A percentile compares a stretch with the other conserved stretches of the same genome.
Evolutionary conservation across 1,140 invertebrate genomes (phyloP).

Genomic region (Cydia strobilella): DNA sequence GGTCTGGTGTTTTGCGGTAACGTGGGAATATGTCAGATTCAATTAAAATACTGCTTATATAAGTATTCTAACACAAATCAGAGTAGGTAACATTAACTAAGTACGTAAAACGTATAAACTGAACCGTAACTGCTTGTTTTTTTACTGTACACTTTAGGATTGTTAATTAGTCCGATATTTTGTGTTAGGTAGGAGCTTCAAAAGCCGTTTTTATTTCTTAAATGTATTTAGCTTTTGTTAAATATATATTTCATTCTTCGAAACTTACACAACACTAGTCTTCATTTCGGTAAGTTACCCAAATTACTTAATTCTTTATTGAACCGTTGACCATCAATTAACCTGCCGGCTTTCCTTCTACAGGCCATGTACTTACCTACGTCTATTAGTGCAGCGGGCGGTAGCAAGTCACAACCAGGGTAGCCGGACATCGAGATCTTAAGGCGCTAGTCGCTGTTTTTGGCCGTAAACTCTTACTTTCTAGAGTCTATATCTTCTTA

Average conservation of each 20-base stretch:
- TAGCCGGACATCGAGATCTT: no score
- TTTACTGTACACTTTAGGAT: no score
- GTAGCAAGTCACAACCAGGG: no score
- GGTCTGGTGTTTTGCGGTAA: neutral
- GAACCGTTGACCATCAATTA: neutral
- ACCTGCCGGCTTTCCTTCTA: neutral
- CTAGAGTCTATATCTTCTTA: no score
- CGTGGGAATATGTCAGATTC: neutral
- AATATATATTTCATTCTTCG: neutral
- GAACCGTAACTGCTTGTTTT: no score
- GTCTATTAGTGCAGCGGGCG: no score
- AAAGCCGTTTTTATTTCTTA: neutral
- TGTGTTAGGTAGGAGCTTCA: no score
- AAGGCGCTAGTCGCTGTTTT: no score
- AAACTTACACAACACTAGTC: neutral
- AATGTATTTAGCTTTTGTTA: neutral
- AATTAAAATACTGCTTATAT: neutral
- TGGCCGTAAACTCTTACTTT: no score
- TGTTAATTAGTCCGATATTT: no score
- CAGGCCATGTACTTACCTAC: neutral
- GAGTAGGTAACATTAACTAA: neutral
- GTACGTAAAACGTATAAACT: no score
- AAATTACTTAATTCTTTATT: neutral
- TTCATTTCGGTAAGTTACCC: neutral
- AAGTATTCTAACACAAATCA: neutral